phyloP scores from a whole-genome alignment of 1,140 invertebrate species.

The Eueides isabella region DNA sequence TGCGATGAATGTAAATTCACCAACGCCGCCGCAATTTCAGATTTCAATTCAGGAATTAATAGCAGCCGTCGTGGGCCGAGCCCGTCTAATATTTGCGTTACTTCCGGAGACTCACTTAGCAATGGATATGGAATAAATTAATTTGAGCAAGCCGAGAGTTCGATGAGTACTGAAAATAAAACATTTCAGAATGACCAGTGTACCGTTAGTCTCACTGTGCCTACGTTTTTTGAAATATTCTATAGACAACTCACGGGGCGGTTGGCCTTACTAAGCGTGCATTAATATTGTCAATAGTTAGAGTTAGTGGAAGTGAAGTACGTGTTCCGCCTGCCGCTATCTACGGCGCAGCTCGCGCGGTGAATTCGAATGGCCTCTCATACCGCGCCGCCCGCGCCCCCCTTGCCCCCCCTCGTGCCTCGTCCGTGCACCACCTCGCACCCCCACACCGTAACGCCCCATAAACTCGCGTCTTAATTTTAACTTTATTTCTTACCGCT shows the following conservation, averaged over 20 bases:
- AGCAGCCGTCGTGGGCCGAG: constrained; percentile 71
- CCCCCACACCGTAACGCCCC: constrained; percentile 73
- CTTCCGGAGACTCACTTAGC: constrained; percentile 76
- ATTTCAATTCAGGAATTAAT: constrained; percentile 82
- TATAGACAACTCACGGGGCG: constrained; percentile 66
- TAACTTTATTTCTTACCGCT: constrained; percentile 82
- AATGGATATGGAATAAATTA: constrained; percentile 80
- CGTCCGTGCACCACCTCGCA: constrained; percentile 50
- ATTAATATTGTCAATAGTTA: constrained; percentile 82
- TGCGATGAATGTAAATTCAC: constrained; percentile 82
- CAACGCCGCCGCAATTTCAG: constrained; percentile 77
- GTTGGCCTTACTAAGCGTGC: constrained; percentile 78
- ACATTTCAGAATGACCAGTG: constrained; percentile 22
- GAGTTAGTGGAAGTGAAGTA: constrained; percentile 81
- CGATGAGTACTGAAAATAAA: constrained; percentile 34
- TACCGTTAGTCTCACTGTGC: constrained; percentile 17
- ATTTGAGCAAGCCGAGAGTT: constrained; percentile 40
- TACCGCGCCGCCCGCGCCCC: constrained; percentile 46
- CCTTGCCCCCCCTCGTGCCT: constrained; percentile 29
- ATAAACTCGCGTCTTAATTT: constrained; percentile 82
- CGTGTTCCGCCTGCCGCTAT: constrained; percentile 80
- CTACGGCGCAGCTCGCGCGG: constrained; percentile 77
- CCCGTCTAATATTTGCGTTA: constrained; percentile 80
- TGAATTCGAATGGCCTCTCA: constrained; percentile 79
- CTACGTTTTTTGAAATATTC: constrained; percentile 57